A percentile compares a stretch with the other conserved stretches of the same genome.
phyloP scores from a whole-genome alignment of 1,140 invertebrate genomes.

The Drosophila littoralis region DNA sequence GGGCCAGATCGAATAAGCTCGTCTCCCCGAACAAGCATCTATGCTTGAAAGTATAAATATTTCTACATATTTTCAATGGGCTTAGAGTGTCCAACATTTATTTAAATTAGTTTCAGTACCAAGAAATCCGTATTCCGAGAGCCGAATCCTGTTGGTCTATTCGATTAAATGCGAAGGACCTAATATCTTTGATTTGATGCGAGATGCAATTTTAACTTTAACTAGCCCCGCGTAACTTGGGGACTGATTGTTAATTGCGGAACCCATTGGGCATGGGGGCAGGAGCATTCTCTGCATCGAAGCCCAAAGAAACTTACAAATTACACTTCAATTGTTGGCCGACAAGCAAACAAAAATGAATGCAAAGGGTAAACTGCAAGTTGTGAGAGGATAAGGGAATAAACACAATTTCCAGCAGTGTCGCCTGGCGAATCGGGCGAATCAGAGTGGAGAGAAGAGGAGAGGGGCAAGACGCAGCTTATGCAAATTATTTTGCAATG shows the following conservation, averaged over 20 bases:
- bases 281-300: constrained; percentile 2
- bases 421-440: neutral
- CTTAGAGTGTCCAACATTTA: neutral
- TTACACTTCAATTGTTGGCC: constrained; percentile 61
- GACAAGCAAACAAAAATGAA: constrained; percentile 50
- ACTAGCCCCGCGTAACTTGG: constrained; percentile 3
- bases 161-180: neutral
- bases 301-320: constrained; percentile 49
- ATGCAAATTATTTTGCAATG: constrained; percentile 80
- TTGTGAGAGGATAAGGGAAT: constrained; percentile 17
- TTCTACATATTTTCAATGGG: too few species aligned
- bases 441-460: too few species aligned
- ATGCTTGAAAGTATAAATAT: too few species aligned
- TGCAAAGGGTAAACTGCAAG: constrained; percentile 12
- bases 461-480: constrained; percentile 45
- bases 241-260: constrained; percentile 48
- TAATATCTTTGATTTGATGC: neutral
- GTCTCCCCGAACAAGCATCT: too few species aligned
- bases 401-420: constrained; percentile 47
- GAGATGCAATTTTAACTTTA: neutral
- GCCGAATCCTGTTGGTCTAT: neutral
- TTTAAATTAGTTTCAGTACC: neutral
- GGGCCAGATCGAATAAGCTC: too few species aligned
- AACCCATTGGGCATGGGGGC: constrained; percentile 25
- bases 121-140: too few species aligned